Conservation (phyloP, 2,888 invertebrate species). For the Globia sparganii region DNA sequence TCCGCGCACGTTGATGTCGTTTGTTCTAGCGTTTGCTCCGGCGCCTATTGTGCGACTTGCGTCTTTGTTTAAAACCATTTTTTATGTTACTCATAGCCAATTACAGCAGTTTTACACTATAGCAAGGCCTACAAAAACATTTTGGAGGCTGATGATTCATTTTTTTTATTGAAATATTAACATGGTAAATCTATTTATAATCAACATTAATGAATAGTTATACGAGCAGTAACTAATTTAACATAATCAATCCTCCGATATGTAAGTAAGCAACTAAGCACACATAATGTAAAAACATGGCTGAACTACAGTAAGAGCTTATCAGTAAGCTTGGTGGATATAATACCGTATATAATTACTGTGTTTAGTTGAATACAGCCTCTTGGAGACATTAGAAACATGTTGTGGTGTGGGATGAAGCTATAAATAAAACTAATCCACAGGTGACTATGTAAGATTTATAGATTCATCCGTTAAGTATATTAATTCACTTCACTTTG, state of each 20-base stretch:
- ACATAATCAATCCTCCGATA: slow-evolving; percentile 13
- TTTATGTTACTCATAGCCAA: slow-evolving; percentile 26
- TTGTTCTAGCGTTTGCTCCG: slow-evolving; percentile 76
- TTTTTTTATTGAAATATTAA: not conserved
- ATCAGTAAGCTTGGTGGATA: slow-evolving; percentile 37
- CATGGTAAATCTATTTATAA: slow-evolving; percentile 6
- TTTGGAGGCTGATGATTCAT: not conserved
- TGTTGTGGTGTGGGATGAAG: slow-evolving; percentile 54
- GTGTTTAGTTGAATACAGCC: slow-evolving; percentile 25
- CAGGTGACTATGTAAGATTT: slow-evolving; percentile 38
- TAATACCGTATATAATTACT: slow-evolving; percentile 51
- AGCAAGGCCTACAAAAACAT: not conserved
- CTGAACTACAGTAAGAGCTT: slow-evolving; percentile 31
- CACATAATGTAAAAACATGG: slow-evolving; percentile 7
- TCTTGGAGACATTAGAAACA: slow-evolving; percentile 33
- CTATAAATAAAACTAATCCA: slow-evolving; percentile 38
- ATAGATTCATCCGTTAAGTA: slow-evolving; percentile 32
- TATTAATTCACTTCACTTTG: slow-evolving; percentile 30
- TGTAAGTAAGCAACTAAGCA: slow-evolving; percentile 38
- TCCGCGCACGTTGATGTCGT: slow-evolving; percentile 87
- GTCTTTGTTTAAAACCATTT: slow-evolving; percentile 36
- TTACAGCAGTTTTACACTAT: not conserved
- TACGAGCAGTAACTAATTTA: not conserved
- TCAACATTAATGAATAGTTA: not conserved
- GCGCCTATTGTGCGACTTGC: slow-evolving; percentile 44